Conservation (phyloP, 2,888 invertebrate genomes). For the Acrobasis suavella region DNA sequence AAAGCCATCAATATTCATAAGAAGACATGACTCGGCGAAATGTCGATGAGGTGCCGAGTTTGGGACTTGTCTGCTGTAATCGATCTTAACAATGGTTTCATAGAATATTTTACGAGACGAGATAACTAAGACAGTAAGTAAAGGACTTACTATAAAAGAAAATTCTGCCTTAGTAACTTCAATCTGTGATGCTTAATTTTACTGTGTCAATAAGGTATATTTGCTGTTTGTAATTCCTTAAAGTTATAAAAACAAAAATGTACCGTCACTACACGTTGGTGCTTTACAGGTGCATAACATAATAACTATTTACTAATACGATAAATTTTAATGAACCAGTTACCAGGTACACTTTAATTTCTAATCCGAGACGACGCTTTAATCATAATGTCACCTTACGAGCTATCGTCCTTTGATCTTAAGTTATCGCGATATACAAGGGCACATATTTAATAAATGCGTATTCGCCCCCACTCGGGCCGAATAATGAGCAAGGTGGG, state of each 20-base stretch:
- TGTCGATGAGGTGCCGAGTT: slow-evolving; percentile 55
- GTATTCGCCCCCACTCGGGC: background rate
- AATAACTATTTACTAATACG: no score
- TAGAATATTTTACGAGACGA: background rate
- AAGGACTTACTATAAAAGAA: no score
- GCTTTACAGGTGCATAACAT: no score
- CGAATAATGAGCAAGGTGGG: slow-evolving; percentile 11
- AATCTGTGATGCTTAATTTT: no score
- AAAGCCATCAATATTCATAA: slow-evolving; percentile 74
- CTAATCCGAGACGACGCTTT: background rate
- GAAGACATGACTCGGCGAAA: slow-evolving; percentile 60
- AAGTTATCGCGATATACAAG: background rate
- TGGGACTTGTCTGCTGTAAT: slow-evolving; percentile 38
- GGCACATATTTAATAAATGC: slow-evolving; percentile 8
- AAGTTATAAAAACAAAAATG: no score
- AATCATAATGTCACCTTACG: background rate
- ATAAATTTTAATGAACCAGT: no score
- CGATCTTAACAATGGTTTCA: background rate
- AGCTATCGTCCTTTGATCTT: background rate
- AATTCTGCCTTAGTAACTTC: no score
- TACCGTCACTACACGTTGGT: no score
- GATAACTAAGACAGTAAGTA: no score
- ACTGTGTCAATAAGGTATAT: no score
- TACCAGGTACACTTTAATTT: background rate
- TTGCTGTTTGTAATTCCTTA: no score